Conservation (phyloP, 2,888 invertebrate genomes). For the Sussaba pulchella region DNA sequence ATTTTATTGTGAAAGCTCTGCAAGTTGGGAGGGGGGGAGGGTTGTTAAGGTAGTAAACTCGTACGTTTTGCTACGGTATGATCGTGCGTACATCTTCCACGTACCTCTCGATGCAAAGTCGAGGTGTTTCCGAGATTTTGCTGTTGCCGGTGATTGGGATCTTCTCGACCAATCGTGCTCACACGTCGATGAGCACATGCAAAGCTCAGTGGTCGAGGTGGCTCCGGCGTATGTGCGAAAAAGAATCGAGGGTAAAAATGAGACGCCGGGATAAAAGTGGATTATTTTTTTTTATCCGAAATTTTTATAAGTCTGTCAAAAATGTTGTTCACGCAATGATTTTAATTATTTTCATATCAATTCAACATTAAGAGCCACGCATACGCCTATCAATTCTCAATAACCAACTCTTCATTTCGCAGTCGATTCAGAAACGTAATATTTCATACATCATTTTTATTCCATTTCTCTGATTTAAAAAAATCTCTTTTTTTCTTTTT, state of each 20-base stretch:
- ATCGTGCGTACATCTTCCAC: background rate
- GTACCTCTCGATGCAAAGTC: conserved; percentile 49
- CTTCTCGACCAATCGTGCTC: conserved; percentile 33
- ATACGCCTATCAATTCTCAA: background rate
- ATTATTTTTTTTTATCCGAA: too few species aligned
- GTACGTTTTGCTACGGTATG: background rate
- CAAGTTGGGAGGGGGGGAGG: conserved; percentile 2
- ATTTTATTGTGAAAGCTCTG: conserved; percentile 14
- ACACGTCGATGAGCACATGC: conserved; percentile 45
- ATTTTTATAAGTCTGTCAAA: too few species aligned
- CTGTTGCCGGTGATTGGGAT: conserved; percentile 11
- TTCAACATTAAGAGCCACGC: background rate
- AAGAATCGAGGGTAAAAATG: conserved; percentile 15
- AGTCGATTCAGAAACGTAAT: too few species aligned
- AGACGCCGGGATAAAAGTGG: background rate
- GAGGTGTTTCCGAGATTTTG: conserved; percentile 44
- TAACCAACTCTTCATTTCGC: background rate
- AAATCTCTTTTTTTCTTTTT: conserved; percentile 6
- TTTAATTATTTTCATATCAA: background rate
- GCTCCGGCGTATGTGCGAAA: conserved; percentile 19
- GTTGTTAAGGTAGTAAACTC: too few species aligned
- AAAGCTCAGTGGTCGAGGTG: conserved; percentile 44
- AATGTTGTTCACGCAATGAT: too few species aligned
- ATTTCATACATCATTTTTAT: background rate
- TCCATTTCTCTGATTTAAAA: conserved; percentile 2